Evolutionary conservation across 2,888 invertebrate species (phyloP), one percentile per base, ranked within the genome.

Genomic region (Gymnoscelis rufifasciata): DNA sequence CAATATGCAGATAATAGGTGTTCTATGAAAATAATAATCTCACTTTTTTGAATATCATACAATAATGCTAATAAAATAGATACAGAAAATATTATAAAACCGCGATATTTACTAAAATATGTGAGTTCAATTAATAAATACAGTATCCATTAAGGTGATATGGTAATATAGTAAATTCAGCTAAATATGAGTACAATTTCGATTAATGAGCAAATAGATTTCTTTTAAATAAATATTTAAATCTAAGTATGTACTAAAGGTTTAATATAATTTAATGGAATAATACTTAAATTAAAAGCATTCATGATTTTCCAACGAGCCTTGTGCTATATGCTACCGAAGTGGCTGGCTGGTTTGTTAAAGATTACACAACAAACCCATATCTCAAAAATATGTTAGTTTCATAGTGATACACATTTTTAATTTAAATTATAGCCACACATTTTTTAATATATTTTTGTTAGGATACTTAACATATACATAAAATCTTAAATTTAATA

Each of bases 161-260:
- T 63, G 66, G 65, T 58, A 57, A 56, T 60, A 57, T 54, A 63
- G 64, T 73, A 69, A 64, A 80, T 74, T 84, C 78, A 64, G 71
- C 81, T 81, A 83, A 53, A 71, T 68, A 74, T 67, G 73, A 75
- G 74, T 82, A 84, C 68, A 83, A 83, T 82, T 86, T 81, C 64
- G 75, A 56, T 78, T 78, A 77, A 79, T 86, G 87, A 87, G 87
- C 87, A 87, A 87, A 82, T 83, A 82, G 70, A 74, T 71, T 78
- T 68, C 68, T 64, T 70, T 69, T 69, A 74, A 73, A 81, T 74
- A 79, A 72, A 81, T 74, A 78, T 78, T 74, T 76, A 78, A 68
- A 71, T 71, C 78, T 83, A 80, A 66, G 71, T 48, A 52, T 52
- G 44, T 48, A 52, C 68, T 73, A 77, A 66, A 66, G 67, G 62